Conservation (phyloP, 2,888 invertebrate species). For the Germaria angustata region DNA sequence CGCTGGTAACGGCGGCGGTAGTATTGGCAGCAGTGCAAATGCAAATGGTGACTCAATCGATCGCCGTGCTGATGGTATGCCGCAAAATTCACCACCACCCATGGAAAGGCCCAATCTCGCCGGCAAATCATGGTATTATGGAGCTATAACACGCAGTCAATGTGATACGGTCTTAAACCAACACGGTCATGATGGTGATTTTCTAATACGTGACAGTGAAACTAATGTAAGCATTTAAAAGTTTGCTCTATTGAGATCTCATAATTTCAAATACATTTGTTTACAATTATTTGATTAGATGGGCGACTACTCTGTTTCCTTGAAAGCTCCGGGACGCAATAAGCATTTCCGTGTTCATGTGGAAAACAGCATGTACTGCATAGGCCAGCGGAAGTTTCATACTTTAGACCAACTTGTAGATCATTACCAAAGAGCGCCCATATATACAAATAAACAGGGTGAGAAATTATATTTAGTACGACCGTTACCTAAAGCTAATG, state of each 20-base stretch:
- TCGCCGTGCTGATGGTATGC: conserved; percentile 81
- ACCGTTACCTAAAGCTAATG: conserved; percentile 88
- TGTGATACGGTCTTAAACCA: conserved; percentile 97
- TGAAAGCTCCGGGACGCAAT: conserved; percentile 98
- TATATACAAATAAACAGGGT: conserved; percentile 98
- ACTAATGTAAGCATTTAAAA: conserved; percentile 90
- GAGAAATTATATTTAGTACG: conserved; percentile 98
- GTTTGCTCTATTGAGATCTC: not conserved
- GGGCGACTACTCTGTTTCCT: conserved; percentile 98
- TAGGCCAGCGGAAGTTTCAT: conserved; percentile 98
- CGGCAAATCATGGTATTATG: conserved; percentile 98
- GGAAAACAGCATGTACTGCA: conserved; percentile 94
- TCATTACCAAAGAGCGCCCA: conserved; percentile 99
- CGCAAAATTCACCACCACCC: conserved; percentile 76
- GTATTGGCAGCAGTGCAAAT: conserved; percentile 70
- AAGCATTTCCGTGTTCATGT: conserved; percentile 99
- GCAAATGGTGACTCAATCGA: conserved; percentile 78
- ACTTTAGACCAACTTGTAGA: conserved; percentile 97
- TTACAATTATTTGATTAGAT: conserved; percentile 84
- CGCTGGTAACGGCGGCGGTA: conserved; percentile 78
- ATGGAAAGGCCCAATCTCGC: conserved; percentile 86
- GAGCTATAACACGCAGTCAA: conserved; percentile 95
- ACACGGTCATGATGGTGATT: conserved; percentile 98
- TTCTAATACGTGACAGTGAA: conserved; percentile 98
- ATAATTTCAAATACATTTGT: not conserved